Evolutionary conservation across 1,140 invertebrate genomes (phyloP).

Genomic region (Papilio polyxenes): DNA sequence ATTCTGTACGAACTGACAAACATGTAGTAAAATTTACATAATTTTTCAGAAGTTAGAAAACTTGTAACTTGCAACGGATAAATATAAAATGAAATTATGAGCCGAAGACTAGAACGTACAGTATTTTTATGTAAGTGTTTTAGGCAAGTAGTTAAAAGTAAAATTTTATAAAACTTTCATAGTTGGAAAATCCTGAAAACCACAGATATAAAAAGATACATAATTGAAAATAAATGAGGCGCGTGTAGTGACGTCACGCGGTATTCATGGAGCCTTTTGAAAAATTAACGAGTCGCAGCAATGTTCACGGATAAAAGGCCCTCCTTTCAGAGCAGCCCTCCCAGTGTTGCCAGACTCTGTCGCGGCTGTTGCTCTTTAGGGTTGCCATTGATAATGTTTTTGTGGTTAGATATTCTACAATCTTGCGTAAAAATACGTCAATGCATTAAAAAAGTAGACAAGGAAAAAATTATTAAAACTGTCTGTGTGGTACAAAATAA

Average conservation of each 20-base stretch:
- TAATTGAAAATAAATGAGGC: slow-evolving; percentile 41
- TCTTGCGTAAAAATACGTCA: background rate
- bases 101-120: background rate
- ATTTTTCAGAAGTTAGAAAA: too few species aligned
- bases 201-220: slow-evolving; percentile 34
- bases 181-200: background rate
- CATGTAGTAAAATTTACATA: too few species aligned
- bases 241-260: slow-evolving; percentile 43
- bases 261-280: slow-evolving; percentile 43
- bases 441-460: background rate
- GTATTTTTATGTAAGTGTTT: too few species aligned
- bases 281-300: slow-evolving; percentile 45
- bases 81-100: background rate
- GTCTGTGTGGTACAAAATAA: background rate
- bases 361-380: background rate
- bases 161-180: background rate
- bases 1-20: too few species aligned
- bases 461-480: background rate
- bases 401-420: background rate
- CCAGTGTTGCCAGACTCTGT: slow-evolving; percentile 18
- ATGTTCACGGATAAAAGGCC: slow-evolving; percentile 40
- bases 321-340: slow-evolving; percentile 18
- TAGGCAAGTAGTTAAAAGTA: background rate
- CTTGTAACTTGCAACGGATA: too few species aligned
- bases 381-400: background rate